A percentile compares a stretch with the other conserved stretches of the same genome.
Evolutionary conservation across 2,888 invertebrate species (phyloP).

Genomic region (Ommatoiulus sabulosus): DNA sequence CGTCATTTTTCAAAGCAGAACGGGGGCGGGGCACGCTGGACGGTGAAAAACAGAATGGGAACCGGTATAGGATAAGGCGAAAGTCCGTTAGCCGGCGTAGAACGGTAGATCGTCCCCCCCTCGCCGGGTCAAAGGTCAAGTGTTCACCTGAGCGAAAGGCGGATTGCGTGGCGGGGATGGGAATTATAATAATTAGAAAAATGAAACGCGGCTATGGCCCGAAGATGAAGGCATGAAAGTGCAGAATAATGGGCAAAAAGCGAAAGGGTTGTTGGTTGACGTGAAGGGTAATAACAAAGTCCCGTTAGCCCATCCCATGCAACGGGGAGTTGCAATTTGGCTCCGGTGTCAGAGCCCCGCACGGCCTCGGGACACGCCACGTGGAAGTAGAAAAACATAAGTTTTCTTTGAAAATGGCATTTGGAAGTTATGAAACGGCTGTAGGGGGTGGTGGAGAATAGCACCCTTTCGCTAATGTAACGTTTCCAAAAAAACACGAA

Average conservation of each 20-base stretch:
- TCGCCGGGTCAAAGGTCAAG: background rate
- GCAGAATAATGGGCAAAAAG: conserved; percentile 1
- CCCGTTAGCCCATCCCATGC: background rate
- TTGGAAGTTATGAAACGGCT: background rate
- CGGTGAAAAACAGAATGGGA: conserved; percentile 29
- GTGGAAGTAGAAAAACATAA: background rate
- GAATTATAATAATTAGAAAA: conserved; percentile 39
- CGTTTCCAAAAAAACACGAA: conserved; percentile 17
- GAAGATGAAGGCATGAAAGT: conserved; percentile 4
- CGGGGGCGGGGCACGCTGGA: conserved; percentile 6
- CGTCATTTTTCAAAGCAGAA: conserved; percentile 28
- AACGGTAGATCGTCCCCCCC: background rate
- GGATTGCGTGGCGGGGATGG: conserved; percentile 13
- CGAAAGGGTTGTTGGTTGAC: conserved; percentile 25
- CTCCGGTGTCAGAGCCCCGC: background rate
- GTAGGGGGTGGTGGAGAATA: background rate
- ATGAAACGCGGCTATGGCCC: background rate
- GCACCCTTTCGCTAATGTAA: background rate
- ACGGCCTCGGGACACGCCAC: background rate
- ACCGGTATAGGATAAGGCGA: background rate
- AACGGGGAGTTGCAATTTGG: background rate
- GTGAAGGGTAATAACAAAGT: conserved; percentile 9
- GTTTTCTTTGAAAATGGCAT: background rate
- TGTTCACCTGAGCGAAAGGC: background rate
- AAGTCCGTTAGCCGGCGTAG: conserved; percentile 9